Evolutionary conservation across 2,797 vertebrate species (phyloP).

Genomic region (Poecile montanus): DNA sequence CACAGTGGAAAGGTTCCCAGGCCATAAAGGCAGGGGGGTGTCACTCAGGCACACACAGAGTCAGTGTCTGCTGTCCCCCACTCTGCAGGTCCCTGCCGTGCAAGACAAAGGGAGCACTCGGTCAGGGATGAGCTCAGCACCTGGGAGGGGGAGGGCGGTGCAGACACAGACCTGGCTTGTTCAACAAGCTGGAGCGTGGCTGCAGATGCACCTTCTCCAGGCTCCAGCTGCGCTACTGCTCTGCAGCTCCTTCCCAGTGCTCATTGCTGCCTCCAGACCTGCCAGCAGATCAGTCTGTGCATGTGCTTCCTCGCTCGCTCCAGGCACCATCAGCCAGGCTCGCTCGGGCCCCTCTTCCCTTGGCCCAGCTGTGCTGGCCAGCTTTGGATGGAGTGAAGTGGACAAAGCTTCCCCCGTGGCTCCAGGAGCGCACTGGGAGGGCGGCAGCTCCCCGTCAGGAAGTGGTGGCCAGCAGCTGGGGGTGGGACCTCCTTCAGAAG

Average conservation of each 20-base stretch:
- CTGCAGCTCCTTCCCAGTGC: not conserved
- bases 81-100: not conserved
- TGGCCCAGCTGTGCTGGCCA: rapidly evolving
- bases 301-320: not conserved
- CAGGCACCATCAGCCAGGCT: not conserved
- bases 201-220: not conserved
- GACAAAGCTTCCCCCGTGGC: rapidly evolving
- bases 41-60: rapidly evolving
- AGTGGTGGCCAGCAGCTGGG: not conserved
- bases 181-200: not conserved
- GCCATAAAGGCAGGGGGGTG: rapidly evolving
- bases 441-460: rapidly evolving
- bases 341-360: not conserved
- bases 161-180: not conserved
- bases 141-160: not conserved
- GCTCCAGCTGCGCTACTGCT: not conserved
- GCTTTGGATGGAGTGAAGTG: rapidly evolving
- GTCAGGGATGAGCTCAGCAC: not conserved
- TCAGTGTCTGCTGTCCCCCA: not conserved
- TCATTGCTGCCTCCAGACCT: not conserved
- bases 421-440: rapidly evolving
- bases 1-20: not conserved
- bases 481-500: not conserved
- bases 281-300: not conserved
- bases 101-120: rapidly evolving